Percentiles rank a stretch among this genome's conserved stretches.
phyloP scores from a whole-genome alignment of 2,113 vertebrate genomes.

The Oceanites oceanicus region DNA sequence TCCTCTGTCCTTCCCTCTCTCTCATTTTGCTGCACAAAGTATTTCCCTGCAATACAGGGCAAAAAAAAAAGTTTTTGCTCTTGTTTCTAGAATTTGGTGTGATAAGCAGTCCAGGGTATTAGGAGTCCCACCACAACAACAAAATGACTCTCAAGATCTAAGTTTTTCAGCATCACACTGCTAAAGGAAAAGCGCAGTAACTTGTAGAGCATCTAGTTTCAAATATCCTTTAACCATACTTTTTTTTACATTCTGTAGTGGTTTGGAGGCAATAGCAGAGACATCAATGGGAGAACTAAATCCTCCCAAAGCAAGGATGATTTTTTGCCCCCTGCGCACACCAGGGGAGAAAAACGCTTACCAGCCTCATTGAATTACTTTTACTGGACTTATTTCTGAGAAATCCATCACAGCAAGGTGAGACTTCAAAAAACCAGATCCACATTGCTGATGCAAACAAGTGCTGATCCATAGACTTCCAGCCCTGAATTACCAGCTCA shows the following conservation, averaged over 20 bases:
- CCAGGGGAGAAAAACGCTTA: neutral
- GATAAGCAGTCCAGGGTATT: neutral
- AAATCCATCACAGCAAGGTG: neutral
- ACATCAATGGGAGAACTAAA: neutral
- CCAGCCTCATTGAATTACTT: neutral
- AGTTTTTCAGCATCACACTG: neutral
- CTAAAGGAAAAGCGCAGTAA: neutral
- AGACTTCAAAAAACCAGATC: neutral
- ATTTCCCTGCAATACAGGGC: neutral
- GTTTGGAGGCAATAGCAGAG: neutral
- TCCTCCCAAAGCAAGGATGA: neutral
- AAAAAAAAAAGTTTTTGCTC: neutral
- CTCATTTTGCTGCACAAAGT: neutral
- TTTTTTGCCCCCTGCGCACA: neutral
- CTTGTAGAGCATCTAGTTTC: neutral
- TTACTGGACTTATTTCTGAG: neutral
- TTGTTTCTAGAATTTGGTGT: neutral
- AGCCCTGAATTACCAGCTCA: neutral
- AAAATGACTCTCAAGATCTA: neutral
- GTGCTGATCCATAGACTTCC: neutral
- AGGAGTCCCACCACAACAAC: neutral
- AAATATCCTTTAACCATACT: neutral
- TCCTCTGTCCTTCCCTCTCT: neutral
- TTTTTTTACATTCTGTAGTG: neutral
- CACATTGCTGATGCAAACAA: neutral